Base-by-base conservation (phyloP, 1,140 invertebrate species). In the Dendroctonus valens region DNA sequence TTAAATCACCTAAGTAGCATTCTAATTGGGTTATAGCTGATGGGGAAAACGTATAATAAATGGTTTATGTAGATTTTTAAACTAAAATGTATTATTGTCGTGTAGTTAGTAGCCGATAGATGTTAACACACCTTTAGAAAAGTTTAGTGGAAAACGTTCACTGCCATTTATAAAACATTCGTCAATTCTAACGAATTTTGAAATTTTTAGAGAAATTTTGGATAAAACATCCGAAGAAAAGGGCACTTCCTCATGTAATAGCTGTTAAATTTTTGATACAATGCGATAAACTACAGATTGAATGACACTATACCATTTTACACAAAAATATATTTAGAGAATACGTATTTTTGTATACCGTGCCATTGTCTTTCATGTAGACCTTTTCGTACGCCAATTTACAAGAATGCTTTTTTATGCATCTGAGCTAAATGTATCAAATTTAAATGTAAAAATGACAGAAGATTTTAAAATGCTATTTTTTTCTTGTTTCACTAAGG, bases 331-430 rank as follows among this genome's bases (percentile, higher is more conserved):
- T 12, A 52, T 11, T 15, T n/a, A 52, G 50, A 46, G 44, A 46
- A 26, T 46, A 15, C 41, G 15, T 55, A 55, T 40, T 55, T 55
- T 40, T 55, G 26, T 26, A 26, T 26, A 55, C n/a, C 11, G 53
- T 55, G 53, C 53, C 53, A 55, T 55, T 41, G 53, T 55, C 53
- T 55, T 55, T 55, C 53, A 55, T n/a, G 41, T 41, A 41, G 11
- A 15, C 41, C 11, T 55, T 55, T 39, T 55, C 6, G 15, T 12
- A 12, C 15, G 15, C 15, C 50, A 26, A 52, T 52, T 52, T 52
- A 46, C 44, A 46, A 46, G 44, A 46, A 46, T 11, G 44, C 44
- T 46, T 46, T 46, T 46, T 46, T 46, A 11, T 11, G 9, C 9
- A 11, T 46, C 12, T 11, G 44, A 14, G 44, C 44, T 46, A 46